A percentile compares a stretch with the other conserved stretches of the same genome.
phyloP scores from a whole-genome alignment of 2,113 vertebrate species.

The Caranx melampygus region DNA sequence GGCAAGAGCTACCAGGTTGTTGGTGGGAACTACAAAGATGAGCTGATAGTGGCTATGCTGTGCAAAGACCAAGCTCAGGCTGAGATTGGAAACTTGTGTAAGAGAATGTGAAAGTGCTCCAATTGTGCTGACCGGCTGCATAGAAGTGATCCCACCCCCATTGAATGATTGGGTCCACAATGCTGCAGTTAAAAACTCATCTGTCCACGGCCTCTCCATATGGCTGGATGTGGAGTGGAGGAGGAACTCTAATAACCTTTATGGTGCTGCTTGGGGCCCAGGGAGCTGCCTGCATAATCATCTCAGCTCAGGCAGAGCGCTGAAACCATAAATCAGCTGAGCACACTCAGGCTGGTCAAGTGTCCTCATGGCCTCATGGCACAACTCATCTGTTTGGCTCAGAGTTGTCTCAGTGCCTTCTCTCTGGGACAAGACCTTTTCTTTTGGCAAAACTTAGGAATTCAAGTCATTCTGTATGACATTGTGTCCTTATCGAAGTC shows the following conservation, averaged over 20 bases:
- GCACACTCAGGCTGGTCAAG: conserved; percentile 1
- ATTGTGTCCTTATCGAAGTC: conserved; percentile 22
- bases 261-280: conserved; percentile 40
- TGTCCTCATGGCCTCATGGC: conserved; percentile 32
- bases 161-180: conserved; percentile 33
- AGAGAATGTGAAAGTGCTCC: conserved; percentile 43
- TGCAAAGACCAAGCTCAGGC: conserved; percentile 31
- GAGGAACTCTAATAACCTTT: conserved; percentile 62
- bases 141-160: conserved; percentile 27
- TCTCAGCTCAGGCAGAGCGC: conserved; percentile 29
- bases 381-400: conserved; percentile 49
- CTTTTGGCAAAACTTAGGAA: conserved; percentile 6
- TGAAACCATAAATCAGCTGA: conserved; percentile 64
- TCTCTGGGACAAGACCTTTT: conserved; percentile 3
- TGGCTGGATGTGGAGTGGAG: conserved; percentile 41
- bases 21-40: conserved; percentile 28
- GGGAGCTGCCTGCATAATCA: conserved; percentile 62
- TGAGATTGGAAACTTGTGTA: conserved; percentile 48
- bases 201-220: conserved; percentile 42
- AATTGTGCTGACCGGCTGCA: conserved; percentile 35
- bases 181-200: conserved; percentile 57
- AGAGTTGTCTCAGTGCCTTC: conserved; percentile 27
- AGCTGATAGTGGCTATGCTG: conserved; percentile 14
- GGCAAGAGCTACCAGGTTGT: conserved; percentile 17
- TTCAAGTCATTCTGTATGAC: conserved; percentile 24